A percentile compares a stretch with the other conserved stretches of the same genome.
These are phyloP conservation scores for Eledona agricola DNA, from an alignment of 2,888 invertebrate genomes.

Conservation along the genomic window DNA sequence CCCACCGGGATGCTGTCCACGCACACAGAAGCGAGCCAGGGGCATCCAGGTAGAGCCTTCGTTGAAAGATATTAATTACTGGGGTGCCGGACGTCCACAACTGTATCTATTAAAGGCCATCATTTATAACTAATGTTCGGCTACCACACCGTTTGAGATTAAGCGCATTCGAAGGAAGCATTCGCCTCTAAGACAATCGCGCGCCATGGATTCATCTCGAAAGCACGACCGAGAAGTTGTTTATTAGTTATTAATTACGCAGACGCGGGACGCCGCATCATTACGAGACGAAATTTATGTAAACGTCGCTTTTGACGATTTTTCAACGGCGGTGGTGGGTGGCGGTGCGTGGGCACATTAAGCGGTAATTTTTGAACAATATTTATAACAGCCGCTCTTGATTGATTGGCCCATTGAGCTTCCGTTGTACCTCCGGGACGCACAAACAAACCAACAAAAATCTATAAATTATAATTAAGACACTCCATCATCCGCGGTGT, in stretches of 20 bases:
- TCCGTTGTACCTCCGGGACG: slow-evolving; percentile 24
- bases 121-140: slow-evolving; percentile 30
- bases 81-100: slow-evolving; percentile 34
- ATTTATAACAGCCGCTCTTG: slow-evolving; percentile 23
- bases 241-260: slow-evolving; percentile 10
- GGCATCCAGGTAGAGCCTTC: slow-evolving; percentile 29
- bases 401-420: slow-evolving; percentile 29
- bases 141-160: slow-evolving; percentile 4
- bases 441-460: slow-evolving; percentile 33
- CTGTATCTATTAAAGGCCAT: slow-evolving; percentile 34
- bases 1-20: slow-evolving; percentile 35
- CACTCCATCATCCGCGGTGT: slow-evolving; percentile 28
- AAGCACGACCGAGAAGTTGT: too few relatives aligned
- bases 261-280: slow-evolving; percentile 1
- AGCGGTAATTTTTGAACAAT: slow-evolving; percentile 17
- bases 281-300: slow-evolving; percentile 11
- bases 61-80: slow-evolving; percentile 37
- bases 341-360: too few relatives aligned
- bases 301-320: too few relatives aligned
- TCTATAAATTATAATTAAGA: slow-evolving; percentile 35
- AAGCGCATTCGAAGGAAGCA: too few relatives aligned
- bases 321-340: too few relatives aligned
- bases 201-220: too few relatives aligned
- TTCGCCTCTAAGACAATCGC: too few relatives aligned
- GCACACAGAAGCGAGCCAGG: slow-evolving; percentile 21